Evolutionary conservation across 2,888 invertebrate species (phyloP).

Genomic region (Dermolepida albohirtum): DNA sequence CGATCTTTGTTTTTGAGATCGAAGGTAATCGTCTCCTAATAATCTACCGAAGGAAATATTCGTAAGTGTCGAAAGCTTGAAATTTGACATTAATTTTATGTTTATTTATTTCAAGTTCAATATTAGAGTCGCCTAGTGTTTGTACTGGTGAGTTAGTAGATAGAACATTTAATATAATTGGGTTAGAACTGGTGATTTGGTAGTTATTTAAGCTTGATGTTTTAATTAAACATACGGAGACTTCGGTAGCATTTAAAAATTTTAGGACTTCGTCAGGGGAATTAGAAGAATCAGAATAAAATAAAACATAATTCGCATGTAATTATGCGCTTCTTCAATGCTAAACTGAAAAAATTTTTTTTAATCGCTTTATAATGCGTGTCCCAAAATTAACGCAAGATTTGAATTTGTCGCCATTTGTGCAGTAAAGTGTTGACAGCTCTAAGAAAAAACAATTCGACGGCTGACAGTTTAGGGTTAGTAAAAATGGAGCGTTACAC

Average conservation of each 20-base stretch:
- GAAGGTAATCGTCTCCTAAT: constrained; percentile 49
- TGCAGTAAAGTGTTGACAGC: too few species aligned
- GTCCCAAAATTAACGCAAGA: too few species aligned
- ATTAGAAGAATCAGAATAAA: not conserved
- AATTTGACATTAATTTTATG: not conserved
- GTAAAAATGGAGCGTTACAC: too few species aligned
- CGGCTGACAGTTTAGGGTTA: too few species aligned
- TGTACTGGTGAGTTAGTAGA: not conserved
- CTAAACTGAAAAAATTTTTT: too few species aligned
- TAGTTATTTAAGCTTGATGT: constrained; percentile 14
- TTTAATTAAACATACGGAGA: constrained; percentile 47
- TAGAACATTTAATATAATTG: constrained; percentile 1
- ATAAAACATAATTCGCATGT: constrained; percentile 7
- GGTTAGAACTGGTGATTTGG: too few species aligned
- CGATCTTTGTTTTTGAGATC: constrained; percentile 40
- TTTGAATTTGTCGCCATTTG: too few species aligned
- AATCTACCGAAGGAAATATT: constrained; percentile 47
- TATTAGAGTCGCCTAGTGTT: constrained; percentile 7
- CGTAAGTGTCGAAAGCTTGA: not conserved
- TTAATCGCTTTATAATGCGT: too few species aligned
- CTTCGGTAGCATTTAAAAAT: constrained; percentile 51
- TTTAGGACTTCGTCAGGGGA: constrained; percentile 37
- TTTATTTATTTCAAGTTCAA: not conserved
- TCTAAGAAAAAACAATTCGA: too few species aligned
- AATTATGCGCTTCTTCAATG: too few species aligned